Percentiles rank a stretch among this genome's conserved stretches.
Conservation (phyloP, 1,140 invertebrate genomes). For the Wiebesia pumilae region DNA sequence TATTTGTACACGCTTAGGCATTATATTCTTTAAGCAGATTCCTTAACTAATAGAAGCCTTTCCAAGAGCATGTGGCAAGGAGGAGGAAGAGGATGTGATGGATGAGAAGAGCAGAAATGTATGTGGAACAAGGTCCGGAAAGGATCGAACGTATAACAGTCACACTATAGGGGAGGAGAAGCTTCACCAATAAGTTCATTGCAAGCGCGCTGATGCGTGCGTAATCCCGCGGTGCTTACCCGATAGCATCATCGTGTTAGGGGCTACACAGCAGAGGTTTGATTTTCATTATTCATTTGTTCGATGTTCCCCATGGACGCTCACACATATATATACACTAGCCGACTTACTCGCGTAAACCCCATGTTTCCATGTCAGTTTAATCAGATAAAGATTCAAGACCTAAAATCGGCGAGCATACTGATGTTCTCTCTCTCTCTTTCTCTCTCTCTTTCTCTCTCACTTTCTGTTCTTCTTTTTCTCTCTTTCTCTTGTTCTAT, state of each 20-base stretch:
- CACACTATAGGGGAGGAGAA: not conserved
- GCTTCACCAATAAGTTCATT: constrained; percentile 65
- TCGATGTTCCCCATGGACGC: constrained; percentile 68
- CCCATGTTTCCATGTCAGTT: constrained; percentile 73
- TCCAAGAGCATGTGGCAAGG: not conserved
- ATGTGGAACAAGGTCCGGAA: not conserved
- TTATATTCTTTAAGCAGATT: not conserved
- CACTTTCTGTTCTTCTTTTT: not conserved
- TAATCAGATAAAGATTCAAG: constrained; percentile 72
- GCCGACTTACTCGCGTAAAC: constrained; percentile 70
- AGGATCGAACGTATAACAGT: not conserved
- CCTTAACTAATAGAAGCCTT: not conserved
- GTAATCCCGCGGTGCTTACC: constrained; percentile 70
- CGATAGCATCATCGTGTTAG: constrained; percentile 67
- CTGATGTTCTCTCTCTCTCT: not conserved
- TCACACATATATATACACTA: constrained; percentile 42
- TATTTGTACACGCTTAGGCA: not conserved
- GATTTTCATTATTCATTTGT: constrained; percentile 76
- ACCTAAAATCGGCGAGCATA: constrained; percentile 60
- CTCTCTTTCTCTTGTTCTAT: not conserved
- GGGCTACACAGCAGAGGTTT: constrained; percentile 61
- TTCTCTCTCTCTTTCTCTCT: not conserved
- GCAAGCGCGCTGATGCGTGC: constrained; percentile 70
- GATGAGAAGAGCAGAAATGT: not conserved
- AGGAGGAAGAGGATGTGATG: not conserved